Percentiles rank a stretch among this genome's conserved stretches.
Evolutionary conservation across 2,888 invertebrate genomes (phyloP).

Genomic region (Trissolcus japonicus): DNA sequence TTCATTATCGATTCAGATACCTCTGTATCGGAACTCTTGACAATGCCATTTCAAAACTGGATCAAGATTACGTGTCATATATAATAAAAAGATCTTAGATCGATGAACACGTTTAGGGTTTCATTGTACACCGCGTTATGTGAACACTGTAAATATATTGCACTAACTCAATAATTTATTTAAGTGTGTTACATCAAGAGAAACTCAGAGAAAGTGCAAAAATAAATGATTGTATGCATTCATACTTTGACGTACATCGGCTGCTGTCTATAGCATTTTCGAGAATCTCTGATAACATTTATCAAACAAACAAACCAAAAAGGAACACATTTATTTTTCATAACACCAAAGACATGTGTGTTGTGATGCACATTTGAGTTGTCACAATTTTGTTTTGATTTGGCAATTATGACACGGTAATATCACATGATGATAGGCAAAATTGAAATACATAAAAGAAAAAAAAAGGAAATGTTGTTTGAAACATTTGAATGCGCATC

Average conservation of each 20-base stretch:
- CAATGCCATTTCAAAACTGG: slow-evolving; percentile 9
- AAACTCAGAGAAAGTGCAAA: slow-evolving; percentile 53
- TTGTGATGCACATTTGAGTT: too few relatives aligned
- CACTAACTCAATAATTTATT: slow-evolving; percentile 49
- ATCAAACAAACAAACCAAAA: too few relatives aligned
- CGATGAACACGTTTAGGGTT: slow-evolving; percentile 25
- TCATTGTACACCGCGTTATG: slow-evolving; percentile 29
- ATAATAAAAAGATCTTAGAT: slow-evolving; percentile 17
- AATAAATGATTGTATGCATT: slow-evolving; percentile 42
- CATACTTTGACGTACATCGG: slow-evolving; percentile 43
- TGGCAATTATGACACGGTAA: too few relatives aligned
- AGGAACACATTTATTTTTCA: too few relatives aligned
- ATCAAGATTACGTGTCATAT: slow-evolving; percentile 22
- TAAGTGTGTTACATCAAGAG: slow-evolving; percentile 57
- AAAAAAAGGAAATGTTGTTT: too few relatives aligned
- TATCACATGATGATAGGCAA: too few relatives aligned
- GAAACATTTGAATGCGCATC: too few relatives aligned
- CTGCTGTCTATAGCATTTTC: slow-evolving; percentile 23
- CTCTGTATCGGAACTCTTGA: background rate
- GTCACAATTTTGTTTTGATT: too few relatives aligned
- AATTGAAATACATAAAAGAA: too few relatives aligned
- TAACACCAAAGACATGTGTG: too few relatives aligned
- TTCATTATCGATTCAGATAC: background rate
- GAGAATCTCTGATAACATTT: slow-evolving; percentile 16
- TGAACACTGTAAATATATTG: slow-evolving; percentile 32